Percentiles rank a stretch among this genome's conserved stretches.
These are phyloP conservation scores for Acrobasis consociella DNA, from an alignment of 2,888 invertebrate genomes.

Conservation along the genomic window DNA sequence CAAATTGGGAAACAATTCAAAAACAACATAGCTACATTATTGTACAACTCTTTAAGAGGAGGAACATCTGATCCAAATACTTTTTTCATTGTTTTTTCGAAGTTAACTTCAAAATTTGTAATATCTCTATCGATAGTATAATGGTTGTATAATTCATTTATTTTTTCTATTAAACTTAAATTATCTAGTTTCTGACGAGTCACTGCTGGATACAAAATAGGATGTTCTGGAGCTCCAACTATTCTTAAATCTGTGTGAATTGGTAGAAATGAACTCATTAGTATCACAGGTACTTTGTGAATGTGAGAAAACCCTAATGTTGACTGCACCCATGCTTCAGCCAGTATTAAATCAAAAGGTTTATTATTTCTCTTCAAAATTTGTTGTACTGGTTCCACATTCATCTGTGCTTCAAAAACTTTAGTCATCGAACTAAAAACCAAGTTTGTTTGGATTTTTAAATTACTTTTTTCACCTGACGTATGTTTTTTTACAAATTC, in stretches of 20 bases:
- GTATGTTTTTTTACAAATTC: slow-evolving; percentile 23
- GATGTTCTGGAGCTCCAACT: slow-evolving; percentile 39
- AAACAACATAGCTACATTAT: slow-evolving; percentile 56
- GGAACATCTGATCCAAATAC: slow-evolving; percentile 40
- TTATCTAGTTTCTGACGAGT: slow-evolving; percentile 4
- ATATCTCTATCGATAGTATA: slow-evolving; percentile 12
- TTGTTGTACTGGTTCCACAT: slow-evolving; percentile 34
- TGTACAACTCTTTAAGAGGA: slow-evolving; percentile 35
- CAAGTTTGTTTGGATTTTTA: slow-evolving; percentile 17
- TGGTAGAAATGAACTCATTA: slow-evolving; percentile 45
- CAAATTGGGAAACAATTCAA: slow-evolving; percentile 61
- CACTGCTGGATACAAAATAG: not conserved
- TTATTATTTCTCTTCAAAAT: slow-evolving; percentile 36
- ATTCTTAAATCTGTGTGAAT: slow-evolving; percentile 26
- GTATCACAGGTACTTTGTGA: slow-evolving; percentile 46
- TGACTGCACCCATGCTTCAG: slow-evolving; percentile 39
- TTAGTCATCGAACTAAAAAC: slow-evolving; percentile 17
- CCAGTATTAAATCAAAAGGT: slow-evolving; percentile 46
- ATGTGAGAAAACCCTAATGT: slow-evolving; percentile 38
- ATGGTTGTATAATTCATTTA: slow-evolving; percentile 30
- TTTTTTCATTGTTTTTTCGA: slow-evolving; percentile 30
- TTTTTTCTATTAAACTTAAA: slow-evolving; percentile 35
- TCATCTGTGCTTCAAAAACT: slow-evolving; percentile 32
- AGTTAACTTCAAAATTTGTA: not conserved
- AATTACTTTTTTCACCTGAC: slow-evolving; percentile 30